Evolutionary conservation across 2,888 invertebrate species (phyloP), one percentile per base, ranked within the genome.

Genomic region (Electrophaes corylata): DNA sequence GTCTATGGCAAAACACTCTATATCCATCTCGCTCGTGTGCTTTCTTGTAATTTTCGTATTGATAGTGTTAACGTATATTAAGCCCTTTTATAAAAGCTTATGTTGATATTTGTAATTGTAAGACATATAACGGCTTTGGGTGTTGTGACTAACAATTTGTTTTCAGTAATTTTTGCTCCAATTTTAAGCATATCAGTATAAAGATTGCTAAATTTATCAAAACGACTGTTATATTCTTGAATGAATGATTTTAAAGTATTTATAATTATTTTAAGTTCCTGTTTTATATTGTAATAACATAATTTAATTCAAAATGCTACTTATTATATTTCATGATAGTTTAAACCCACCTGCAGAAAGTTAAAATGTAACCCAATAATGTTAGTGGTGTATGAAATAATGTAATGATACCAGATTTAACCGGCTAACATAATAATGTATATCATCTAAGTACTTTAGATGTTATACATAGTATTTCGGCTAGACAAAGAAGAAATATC

Each of bases 211-310:
- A 44, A 44, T 33, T 29, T 41, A 40, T 41, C 29, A 50, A 39
- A 29, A 35, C 23, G 44, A 53, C 44, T 49, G 48, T 43, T 55
- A 44, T 19, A 54, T 23, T 45, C 37, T 44, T 29, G 37, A 58
- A 48, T 44, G n/a, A n/a, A 48, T 31, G 20, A 51, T 39, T 39
- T 41, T 41, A 41, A 55, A 39, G 56, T 62, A 60, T 65, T 59
- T n/a, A n/a, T n/a, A n/a, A n/a, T n/a, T n/a, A n/a, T n/a, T 59
- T 45, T 62, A 60, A 56, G 62, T 65, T 65, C 55, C 49, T 62
- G 57, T 60, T 57, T 37, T 52, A 43, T 39, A 12, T 29, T 47
- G n/a, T n/a, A n/a, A n/a, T n/a, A 53, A 46, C 14, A 29, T 40
- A 52, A 55, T 35, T 46, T 50, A 50, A 20, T 23, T 45, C 26